Base-by-base conservation (phyloP, 1,140 invertebrate genomes). In the Tribolium castaneum region DNA sequence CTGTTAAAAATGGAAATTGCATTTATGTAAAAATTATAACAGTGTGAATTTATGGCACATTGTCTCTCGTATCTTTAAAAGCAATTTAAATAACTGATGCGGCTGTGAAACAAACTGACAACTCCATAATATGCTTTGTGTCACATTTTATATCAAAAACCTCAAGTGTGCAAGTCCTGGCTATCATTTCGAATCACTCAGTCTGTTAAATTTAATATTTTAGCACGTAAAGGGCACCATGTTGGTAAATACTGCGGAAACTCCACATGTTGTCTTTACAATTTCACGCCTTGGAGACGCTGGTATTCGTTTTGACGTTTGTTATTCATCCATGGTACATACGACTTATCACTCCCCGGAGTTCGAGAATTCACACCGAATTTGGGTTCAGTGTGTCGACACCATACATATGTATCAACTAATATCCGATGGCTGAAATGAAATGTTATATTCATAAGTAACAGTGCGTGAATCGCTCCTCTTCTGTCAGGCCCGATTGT, bases 391-490 rank as follows among this genome's bases (percentile, higher is more conserved):
- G 45, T 66, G 30, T 66, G 59, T 66, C 59, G 59, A 66, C 59
- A 66, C 7, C 59, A 66, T 66, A 35, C 59, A 66, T 66, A 66
- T 66, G 59, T 66, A 66, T 66, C 59, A 66, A 35, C 59, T 66
- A 66, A 66, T 66, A 66, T 39, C 59, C 59, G 59, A 66, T 35
- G 12, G 14, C 9, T 16, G 59, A 14, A 66, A 14, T 59, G 22
- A 59, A 35, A 66, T 66, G 59, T 66, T 66, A 66, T 66, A 66
- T 66, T 66, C 59, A 66, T 66, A 66, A 35, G 59, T 66, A 66
- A 30, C 59, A 35, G 30, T 35, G 59, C 59, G 59, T 66, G 59
- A 66, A 66, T 12, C 30, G 1, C 12, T 12, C 3, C 9, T 35
- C 59, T 66, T 66, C 59, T 66, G 30, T 52, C 51, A 52, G 39